Evolutionary conservation across 2,797 vertebrate species (phyloP), one percentile per base, ranked within the genome.

Genomic region (Esox lucius): DNA sequence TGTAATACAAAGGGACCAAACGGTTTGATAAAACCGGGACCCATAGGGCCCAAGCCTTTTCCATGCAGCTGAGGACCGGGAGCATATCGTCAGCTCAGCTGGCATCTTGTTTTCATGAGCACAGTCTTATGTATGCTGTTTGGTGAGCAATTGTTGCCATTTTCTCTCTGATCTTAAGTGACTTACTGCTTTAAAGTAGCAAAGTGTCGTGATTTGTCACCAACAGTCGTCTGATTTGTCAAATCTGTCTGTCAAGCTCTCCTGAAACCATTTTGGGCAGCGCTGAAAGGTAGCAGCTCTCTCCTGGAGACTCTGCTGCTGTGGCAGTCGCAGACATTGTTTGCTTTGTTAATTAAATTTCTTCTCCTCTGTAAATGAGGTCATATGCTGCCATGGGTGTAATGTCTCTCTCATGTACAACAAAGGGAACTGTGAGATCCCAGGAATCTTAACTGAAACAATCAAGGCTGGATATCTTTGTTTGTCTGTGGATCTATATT

Each of bases 291-390:
- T 91, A 87, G 87, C 85, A 90, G 86, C 90, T 89, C 82, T 90
- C 86, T 85, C 82, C 90, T 84, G 82, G 85, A 71, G 91, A 92
- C 92, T 93, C 91, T 71, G 77, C 75, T 91, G 92, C 75, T 91
- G 92, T 93, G 92, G 88, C 90, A 91, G 90, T 91, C 90, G 91
- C 92, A 92, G 91, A 90, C 87, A 87, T 88, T 93, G 92, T 94
- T 95, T 94, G 91, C 92, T 92, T 93, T 93, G 93, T 93, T 94
- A 94, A 95, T 95, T 93, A 93, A 93, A 94, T 94, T 94, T 94
- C 86, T 90, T 92, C 91, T 91, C 91, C 87, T 90, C 92, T 81
- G 91, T 90, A 93, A 94, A 94, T 93, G 90, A 94, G 93, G 93
- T 94, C 93, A 92, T 89, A 92, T 91, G 89, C 92, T 90, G 85